Percentiles rank a stretch among this genome's conserved stretches.
Conservation (phyloP, 2,888 invertebrate genomes). For the Meteorus cinctellus region DNA sequence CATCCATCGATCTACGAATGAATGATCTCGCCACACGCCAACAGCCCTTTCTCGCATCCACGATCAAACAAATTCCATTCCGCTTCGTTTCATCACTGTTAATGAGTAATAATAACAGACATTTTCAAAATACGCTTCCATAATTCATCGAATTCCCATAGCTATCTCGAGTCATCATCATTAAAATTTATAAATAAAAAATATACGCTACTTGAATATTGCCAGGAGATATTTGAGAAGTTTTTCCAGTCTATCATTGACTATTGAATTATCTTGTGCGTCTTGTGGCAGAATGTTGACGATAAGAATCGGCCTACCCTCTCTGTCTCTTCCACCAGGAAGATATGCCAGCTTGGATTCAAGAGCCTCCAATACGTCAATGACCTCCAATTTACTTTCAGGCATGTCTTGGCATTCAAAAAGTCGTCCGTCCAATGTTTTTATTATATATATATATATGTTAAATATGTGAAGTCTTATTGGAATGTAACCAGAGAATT, state of each 20-base stretch:
- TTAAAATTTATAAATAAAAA: neutral
- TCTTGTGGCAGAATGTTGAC: conserved; percentile 77
- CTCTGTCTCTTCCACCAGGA: conserved; percentile 81
- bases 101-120: neutral
- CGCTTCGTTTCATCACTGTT: conserved; percentile 75
- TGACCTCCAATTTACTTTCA: conserved; percentile 74
- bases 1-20: conserved; percentile 76
- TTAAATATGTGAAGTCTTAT: neutral
- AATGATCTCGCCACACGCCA: conserved; percentile 79
- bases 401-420: conserved; percentile 53
- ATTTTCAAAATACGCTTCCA: neutral
- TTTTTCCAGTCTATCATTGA: conserved; percentile 68
- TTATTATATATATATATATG: neutral
- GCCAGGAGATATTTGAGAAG: conserved; percentile 75
- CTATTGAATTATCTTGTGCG: conserved; percentile 72
- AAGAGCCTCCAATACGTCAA: conserved; percentile 77
- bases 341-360: conserved; percentile 78
- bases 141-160: neutral
- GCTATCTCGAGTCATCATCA: neutral
- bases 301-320: conserved; percentile 79
- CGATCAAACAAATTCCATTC: conserved; percentile 77
- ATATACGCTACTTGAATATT: conserved; percentile 75
- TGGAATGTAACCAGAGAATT: neutral
- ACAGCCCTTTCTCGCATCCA: conserved; percentile 80
- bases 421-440: neutral